phyloP scores from a whole-genome alignment of 2,888 invertebrate genomes.

The Pyralis farinalis region DNA sequence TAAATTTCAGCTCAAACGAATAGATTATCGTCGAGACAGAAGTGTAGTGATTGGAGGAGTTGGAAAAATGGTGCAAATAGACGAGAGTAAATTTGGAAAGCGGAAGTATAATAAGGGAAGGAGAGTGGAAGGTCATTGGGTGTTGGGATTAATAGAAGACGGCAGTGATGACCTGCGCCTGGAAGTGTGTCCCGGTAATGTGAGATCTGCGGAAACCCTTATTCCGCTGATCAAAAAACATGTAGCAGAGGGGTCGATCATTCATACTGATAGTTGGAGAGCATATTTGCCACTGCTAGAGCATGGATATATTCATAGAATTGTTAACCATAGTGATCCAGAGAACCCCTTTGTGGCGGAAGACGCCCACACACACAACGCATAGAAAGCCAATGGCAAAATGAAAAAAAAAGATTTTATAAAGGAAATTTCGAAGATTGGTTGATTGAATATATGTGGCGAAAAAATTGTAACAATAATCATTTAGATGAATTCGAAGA shows the following conservation, averaged over 20 bases:
- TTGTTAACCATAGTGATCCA: slow-evolving; percentile 18
- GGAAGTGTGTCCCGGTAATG: slow-evolving; percentile 29
- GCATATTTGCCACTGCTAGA: slow-evolving; percentile 18
- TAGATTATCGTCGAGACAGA: no score
- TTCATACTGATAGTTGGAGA: slow-evolving; percentile 23
- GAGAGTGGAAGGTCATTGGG: slow-evolving; percentile 11
- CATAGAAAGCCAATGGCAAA: slow-evolving; percentile 19
- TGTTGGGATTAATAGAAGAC: slow-evolving; percentile 27
- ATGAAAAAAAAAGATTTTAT: slow-evolving; percentile 6
- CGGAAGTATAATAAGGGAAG: slow-evolving; percentile 7
- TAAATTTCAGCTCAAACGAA: no score
- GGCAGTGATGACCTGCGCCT: slow-evolving; percentile 25
- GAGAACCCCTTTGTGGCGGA: slow-evolving; percentile 17
- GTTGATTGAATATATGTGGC: slow-evolving; percentile 3
- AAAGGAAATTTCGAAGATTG: slow-evolving; percentile 8
- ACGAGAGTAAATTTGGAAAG: slow-evolving; percentile 3
- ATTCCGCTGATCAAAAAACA: slow-evolving; percentile 26
- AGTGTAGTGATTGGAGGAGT: not conserved
- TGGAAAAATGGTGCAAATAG: slow-evolving; percentile 1
- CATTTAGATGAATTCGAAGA: not conserved
- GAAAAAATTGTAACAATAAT: slow-evolving; percentile 1
- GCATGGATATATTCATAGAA: slow-evolving; percentile 21
- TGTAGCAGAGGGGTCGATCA: no score
- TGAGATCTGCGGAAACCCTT: slow-evolving; percentile 19
- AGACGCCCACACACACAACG: slow-evolving; percentile 19